Evolutionary conservation across 2,888 invertebrate genomes (phyloP).

Genomic region (Dermolepida albohirtum): DNA sequence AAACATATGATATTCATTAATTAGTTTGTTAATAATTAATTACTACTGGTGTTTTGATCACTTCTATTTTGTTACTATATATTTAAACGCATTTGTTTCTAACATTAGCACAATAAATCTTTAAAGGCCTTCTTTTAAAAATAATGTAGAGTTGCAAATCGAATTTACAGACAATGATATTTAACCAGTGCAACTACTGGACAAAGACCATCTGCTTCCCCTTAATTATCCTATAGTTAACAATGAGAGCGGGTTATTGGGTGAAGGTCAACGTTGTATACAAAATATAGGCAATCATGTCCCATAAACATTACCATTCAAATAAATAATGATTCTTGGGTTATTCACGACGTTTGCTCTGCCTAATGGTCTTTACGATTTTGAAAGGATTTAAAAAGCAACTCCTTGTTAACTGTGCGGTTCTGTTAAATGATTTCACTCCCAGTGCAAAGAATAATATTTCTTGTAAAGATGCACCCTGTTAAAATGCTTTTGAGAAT

Average conservation of each 20-base stretch:
- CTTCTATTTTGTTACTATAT: too few relatives aligned
- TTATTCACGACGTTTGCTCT: constrained; percentile 50
- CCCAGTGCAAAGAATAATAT: background rate
- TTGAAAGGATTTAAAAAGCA: constrained; percentile 49
- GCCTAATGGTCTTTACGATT: constrained; percentile 57
- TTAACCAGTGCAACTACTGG: constrained; percentile 18
- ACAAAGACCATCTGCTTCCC: constrained; percentile 44
- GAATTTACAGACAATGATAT: constrained; percentile 19
- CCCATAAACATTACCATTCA: constrained; percentile 45
- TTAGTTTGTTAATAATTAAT: too few relatives aligned
- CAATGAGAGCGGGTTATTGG: constrained; percentile 50
- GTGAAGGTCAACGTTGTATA: constrained; percentile 51
- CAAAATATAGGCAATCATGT: constrained; percentile 44
- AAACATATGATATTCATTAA: too few relatives aligned
- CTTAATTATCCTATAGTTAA: constrained; percentile 46
- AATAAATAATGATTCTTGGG: constrained; percentile 55
- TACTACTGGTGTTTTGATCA: too few relatives aligned
- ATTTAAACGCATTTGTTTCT: background rate
- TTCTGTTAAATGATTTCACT: constrained; percentile 8
- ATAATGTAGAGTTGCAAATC: constrained; percentile 22
- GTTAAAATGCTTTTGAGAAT: constrained; percentile 13
- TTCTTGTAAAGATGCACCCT: constrained; percentile 18
- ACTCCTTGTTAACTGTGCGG: constrained; percentile 23
- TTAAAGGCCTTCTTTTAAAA: constrained; percentile 8
- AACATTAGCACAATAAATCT: background rate